Evolutionary conservation across 2,797 vertebrate genomes (phyloP), one percentile per base, ranked within the genome.

Genomic region (Sebastes steindachneri): DNA sequence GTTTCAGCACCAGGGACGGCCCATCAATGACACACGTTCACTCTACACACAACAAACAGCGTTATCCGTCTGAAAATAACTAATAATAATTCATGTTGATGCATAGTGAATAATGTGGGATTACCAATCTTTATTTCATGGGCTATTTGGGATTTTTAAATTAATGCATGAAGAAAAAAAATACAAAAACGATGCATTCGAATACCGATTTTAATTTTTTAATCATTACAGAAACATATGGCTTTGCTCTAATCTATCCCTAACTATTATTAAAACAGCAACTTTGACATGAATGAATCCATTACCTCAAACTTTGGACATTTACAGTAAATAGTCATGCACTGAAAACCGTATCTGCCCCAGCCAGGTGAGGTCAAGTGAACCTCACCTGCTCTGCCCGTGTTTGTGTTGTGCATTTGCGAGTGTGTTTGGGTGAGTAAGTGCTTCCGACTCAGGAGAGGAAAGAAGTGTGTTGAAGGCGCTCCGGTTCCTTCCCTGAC

Each of bases 281-380:
- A 53, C 19, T 8, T 51, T 21, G 23, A 66, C 14, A 58, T 11
- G 35, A 41, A 41, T 1, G 15, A 76, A 15, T 41, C 15, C 9
- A 7, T 55, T 48, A 9, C 17, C 3, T 68, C 59, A 37, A 68
- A 33, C 48, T 12, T 9, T 3, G 2, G 5, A 68, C 33, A 58
- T 53, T 66, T 55, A 68, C 35, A 74, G 48, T 66, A 75, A 80
- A 83, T 2, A 54, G 14, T 53, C 28, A 3, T 53, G 31, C 7
- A 17, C 37, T 63, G 14, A 59, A 19, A 54, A 54, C 26, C n/a
- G 9, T 10, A 7, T 12, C 23, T 35, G 41, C 41, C 53, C 53
- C 23, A 48, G 17, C 2, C 19, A 51, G 48, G 31, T 60, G n/a
- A 75, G 4, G 8, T 75, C 53, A 35, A 6, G 12, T 12, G 41